phyloP scores from a whole-genome alignment of 2,888 invertebrate genomes.

The Netelia melanura region DNA sequence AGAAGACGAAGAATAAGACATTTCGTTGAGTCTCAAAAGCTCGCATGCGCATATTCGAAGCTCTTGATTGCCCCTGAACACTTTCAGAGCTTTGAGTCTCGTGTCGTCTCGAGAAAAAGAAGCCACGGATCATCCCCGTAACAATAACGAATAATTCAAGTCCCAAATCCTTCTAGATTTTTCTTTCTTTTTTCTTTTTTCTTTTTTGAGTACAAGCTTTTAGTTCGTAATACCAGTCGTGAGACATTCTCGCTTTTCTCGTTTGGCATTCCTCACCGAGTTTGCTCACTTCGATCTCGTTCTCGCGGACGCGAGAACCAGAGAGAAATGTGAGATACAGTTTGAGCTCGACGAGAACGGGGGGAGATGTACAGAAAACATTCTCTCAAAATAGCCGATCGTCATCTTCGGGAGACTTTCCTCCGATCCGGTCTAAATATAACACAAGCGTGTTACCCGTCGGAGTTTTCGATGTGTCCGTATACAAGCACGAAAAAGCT shows the following conservation, averaged over 20 bases:
- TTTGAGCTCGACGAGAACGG: slow-evolving; percentile 54
- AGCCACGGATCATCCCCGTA: slow-evolving; percentile 5
- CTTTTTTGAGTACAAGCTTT: neutral
- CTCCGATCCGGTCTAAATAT: slow-evolving; percentile 74
- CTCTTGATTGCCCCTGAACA: slow-evolving; percentile 49
- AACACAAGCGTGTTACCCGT: slow-evolving; percentile 53
- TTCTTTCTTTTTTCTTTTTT: neutral
- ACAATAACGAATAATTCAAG: slow-evolving; percentile 42
- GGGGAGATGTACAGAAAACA: slow-evolving; percentile 54
- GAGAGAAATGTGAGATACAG: slow-evolving; percentile 41
- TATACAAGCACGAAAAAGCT: slow-evolving; percentile 69
- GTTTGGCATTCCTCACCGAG: slow-evolving; percentile 23
- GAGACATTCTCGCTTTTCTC: slow-evolving; percentile 30
- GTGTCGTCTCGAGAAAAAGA: slow-evolving; percentile 8
- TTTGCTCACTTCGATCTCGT: slow-evolving; percentile 58
- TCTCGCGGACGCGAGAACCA: slow-evolving; percentile 1
- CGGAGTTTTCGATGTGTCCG: slow-evolving; percentile 41
- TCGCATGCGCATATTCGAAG: slow-evolving; percentile 44
- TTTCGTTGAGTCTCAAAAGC: slow-evolving; percentile 55
- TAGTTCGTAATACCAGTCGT: slow-evolving; percentile 14
- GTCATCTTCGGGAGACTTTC: slow-evolving; percentile 74
- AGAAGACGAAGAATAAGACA: slow-evolving; percentile 58
- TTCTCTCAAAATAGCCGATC: slow-evolving; percentile 78
- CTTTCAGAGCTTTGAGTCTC: slow-evolving; percentile 9
- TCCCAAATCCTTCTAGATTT: slow-evolving; percentile 10